phyloP scores from a whole-genome alignment of 2,113 vertebrate species.

The Mungos mungo region DNA sequence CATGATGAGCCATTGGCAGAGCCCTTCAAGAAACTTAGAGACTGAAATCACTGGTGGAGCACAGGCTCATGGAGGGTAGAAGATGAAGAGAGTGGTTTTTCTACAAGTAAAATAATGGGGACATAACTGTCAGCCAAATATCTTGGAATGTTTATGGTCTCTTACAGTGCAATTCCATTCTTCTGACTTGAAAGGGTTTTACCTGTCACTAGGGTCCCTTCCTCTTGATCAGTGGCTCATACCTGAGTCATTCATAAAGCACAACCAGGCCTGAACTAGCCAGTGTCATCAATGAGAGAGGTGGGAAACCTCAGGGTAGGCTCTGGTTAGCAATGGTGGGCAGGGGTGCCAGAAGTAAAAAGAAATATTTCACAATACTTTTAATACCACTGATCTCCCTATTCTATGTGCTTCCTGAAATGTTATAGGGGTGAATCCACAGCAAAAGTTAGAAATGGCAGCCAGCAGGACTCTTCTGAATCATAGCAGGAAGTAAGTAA shows the following conservation, averaged over 20 bases:
- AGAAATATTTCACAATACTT: neutral
- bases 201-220: neutral
- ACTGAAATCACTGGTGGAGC: conserved; percentile 78
- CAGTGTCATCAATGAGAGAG: neutral
- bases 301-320: neutral
- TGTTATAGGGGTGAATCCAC: neutral
- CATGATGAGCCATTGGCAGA: neutral
- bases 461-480: neutral
- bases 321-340: neutral
- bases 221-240: neutral
- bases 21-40: conserved; percentile 26
- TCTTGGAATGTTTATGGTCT: neutral
- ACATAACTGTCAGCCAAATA: conserved; percentile 81
- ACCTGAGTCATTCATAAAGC: neutral
- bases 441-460: neutral
- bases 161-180: neutral
- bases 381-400: neutral
- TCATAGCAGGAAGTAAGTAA: neutral
- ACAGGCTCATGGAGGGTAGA: conserved; percentile 81
- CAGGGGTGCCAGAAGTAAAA: neutral
- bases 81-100: conserved; percentile 80
- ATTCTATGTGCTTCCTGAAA: neutral
- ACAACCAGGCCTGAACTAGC: neutral
- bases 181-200: neutral
- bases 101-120: conserved; percentile 84